Evolutionary conservation across 2,888 invertebrate genomes (phyloP), one percentile per base, ranked within the genome.

Genomic region (Scaptomyza parva): DNA sequence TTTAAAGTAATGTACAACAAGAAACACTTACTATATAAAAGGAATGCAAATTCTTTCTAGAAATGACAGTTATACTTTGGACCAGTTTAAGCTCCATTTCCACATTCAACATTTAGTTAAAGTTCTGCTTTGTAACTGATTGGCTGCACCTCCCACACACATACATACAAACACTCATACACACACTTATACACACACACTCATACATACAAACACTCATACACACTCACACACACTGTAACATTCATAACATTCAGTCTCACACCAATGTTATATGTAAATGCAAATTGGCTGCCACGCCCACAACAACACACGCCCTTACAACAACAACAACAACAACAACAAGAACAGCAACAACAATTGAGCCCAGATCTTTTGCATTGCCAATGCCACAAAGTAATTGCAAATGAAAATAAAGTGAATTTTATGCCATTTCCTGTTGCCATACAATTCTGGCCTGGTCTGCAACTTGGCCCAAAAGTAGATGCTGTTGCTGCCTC

Each of bases 341-440:
- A n/a, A n/a, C n/a, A n/a, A n/a, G n/a, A n/a, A n/a, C n/a, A n/a
- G n/a, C n/a, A n/a, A n/a, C n/a, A n/a, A n/a, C 18, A 50, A 37
- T 37, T 37, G 57, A 26, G 45, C 53, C 50, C 61, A 47, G 22
- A 9, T 40, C 9, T 22, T 1, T 20, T 30, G 58, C 71, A 66
- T 55, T 57, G 72, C 63, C 67, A 75, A 75, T 76, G 76, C 66
- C 63, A 66, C 52, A 47, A 67, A 67, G 75, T 76, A 72, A 76
- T 72, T 76, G 77, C 72, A 60, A 68, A 63, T 43, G 53, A 43
- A 62, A 58, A 51, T 61, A 76, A 67, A 67, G 57, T 74, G 57
- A 52, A 70, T 64, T 74, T 74, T 58, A 67, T 74, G 57, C 62
- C 66, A 54, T 73, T 78, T 76, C 74, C 78, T 77, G 78, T 62